These are phyloP conservation scores for Choristoneura fumiferana DNA, from an alignment of 1,140 invertebrate species.

Conservation along the genomic window DNA sequence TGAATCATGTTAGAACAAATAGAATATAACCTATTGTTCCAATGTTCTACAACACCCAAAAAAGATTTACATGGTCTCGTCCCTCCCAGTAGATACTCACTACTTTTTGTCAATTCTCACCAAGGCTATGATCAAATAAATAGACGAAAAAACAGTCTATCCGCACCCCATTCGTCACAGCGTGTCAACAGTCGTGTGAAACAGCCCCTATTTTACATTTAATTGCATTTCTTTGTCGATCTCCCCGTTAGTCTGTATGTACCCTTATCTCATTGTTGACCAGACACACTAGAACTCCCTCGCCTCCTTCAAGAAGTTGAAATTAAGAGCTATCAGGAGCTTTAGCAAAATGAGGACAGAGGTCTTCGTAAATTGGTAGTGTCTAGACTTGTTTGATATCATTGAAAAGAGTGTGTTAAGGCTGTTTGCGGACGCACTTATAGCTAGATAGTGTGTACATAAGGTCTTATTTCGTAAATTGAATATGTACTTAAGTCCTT, in stretches of 20 bases:
- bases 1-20: no score
- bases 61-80: no score
- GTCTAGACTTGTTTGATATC: conserved; percentile 68
- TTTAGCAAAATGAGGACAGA: background rate
- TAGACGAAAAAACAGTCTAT: conserved; percentile 43
- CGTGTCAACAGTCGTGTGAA: conserved; percentile 73
- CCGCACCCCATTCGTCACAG: conserved; percentile 61
- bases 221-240: conserved; percentile 78
- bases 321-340: background rate
- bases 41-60: no score
- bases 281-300: conserved; percentile 23
- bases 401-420: conserved; percentile 59
- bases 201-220: conserved; percentile 76
- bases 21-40: no score
- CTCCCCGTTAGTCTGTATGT: conserved; percentile 73
- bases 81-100: no score
- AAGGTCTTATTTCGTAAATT: conserved; percentile 36
- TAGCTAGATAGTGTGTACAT: conserved; percentile 55
- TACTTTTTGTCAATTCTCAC: conserved; percentile 12
- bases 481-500: conserved; percentile 9
- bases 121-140: conserved; percentile 30
- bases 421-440: conserved; percentile 68
- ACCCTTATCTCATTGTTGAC: conserved; percentile 54
- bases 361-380: conserved; percentile 37
- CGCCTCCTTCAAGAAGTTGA: background rate